phyloP scores from a whole-genome alignment of 1,140 invertebrate genomes.

The Tachypleus tridentatus region DNA sequence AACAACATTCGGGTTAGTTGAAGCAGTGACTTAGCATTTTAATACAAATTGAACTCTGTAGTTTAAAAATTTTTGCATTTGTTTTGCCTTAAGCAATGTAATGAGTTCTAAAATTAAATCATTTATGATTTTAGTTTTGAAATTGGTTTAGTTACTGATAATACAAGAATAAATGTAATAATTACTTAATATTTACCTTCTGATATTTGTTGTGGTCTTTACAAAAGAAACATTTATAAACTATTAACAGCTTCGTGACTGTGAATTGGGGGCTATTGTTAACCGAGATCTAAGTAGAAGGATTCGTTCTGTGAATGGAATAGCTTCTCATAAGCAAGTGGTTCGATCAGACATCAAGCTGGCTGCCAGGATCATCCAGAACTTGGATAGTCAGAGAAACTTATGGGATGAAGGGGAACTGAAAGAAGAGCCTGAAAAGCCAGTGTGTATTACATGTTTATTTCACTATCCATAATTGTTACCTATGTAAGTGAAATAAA shows the following conservation, averaged over 20 bases:
- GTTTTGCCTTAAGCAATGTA: too few species aligned
- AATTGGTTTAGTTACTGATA: too few species aligned
- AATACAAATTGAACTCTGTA: too few species aligned
- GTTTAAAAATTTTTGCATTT: too few species aligned
- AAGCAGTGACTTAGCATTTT: background rate
- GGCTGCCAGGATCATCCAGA: slow-evolving; percentile 87
- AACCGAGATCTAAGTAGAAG: slow-evolving; percentile 86
- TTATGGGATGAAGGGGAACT: slow-evolving; percentile 49
- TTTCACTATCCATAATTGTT: too few species aligned
- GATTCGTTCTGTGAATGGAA: slow-evolving; percentile 81
- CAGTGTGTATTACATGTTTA: background rate
- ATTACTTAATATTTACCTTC: background rate
- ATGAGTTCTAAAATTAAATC: too few species aligned
- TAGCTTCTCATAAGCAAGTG: slow-evolving; percentile 81
- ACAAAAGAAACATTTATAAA: slow-evolving; percentile 1
- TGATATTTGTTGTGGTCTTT: background rate
- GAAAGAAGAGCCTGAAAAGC: background rate
- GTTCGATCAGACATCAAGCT: slow-evolving; percentile 85
- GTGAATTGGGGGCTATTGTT: slow-evolving; percentile 86
- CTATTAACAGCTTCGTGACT: slow-evolving; percentile 57
- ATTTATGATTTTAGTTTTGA: too few species aligned
- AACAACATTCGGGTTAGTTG: slow-evolving; percentile 76
- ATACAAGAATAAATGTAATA: background rate
- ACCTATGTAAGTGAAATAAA: too few species aligned
- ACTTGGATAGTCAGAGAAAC: slow-evolving; percentile 70